Conservation (phyloP, 1,140 invertebrate species). For the Carposina sasakii region DNA sequence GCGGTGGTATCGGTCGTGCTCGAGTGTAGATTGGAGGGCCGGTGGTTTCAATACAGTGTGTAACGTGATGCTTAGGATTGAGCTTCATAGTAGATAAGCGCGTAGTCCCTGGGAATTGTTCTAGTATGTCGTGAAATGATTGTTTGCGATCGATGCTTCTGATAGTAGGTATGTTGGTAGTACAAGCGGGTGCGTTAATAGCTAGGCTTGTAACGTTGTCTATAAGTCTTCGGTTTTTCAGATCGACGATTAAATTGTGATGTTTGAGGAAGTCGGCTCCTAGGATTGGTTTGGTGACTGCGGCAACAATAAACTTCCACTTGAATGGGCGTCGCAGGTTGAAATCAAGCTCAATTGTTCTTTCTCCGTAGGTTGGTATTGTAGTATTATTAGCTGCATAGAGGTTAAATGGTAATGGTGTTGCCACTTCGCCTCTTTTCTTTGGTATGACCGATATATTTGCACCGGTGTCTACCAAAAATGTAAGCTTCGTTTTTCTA, state of each 20-base stretch:
- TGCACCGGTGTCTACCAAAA: slow-evolving; percentile 1
- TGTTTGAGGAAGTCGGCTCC: not conserved
- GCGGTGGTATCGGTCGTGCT: too few relatives aligned
- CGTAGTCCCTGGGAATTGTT: too few relatives aligned
- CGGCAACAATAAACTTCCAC: not conserved
- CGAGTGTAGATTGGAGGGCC: too few relatives aligned
- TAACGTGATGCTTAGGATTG: too few relatives aligned
- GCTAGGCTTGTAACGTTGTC: not conserved
- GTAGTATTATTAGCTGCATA: not conserved
- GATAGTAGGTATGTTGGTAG: not conserved
- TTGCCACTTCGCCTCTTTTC: too few relatives aligned
- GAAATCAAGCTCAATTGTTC: not conserved
- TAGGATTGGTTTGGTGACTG: not conserved
- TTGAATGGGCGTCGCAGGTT: not conserved
- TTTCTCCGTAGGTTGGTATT: not conserved
- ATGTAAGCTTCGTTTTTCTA: not conserved
- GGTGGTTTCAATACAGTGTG: too few relatives aligned
- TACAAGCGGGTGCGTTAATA: not conserved
- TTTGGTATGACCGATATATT: not conserved
- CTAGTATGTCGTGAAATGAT: too few relatives aligned
- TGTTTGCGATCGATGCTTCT: too few relatives aligned
- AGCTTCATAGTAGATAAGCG: too few relatives aligned
- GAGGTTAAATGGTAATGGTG: too few relatives aligned
- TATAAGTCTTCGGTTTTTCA: not conserved
- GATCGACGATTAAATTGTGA: not conserved